Base-by-base conservation (phyloP, 2,888 invertebrate genomes). In the Lochmaea capreae region DNA sequence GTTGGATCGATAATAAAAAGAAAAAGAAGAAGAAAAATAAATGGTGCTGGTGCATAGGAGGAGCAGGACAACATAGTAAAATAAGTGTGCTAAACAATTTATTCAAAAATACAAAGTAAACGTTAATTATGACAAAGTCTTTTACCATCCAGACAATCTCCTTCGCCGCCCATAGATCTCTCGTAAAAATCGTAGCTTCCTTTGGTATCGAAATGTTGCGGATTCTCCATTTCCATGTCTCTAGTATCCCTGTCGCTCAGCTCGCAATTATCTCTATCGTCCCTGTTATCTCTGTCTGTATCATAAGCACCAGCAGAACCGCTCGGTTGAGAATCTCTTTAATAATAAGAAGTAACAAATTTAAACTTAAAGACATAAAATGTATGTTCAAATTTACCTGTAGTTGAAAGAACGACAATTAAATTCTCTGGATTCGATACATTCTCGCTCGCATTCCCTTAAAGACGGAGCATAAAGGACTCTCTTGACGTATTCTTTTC, bases 181-280 rank as follows among this genome's bases (percentile, higher is more conserved):
- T 96, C 95, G 82, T 96, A 95, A 85, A 94, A 97, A 84, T 95
- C 95, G 84, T 94, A 97, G 84, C 93, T 95, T 39, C 94, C 94
- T 0, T 91, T 92, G 52, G 91, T 92, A 84, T 97, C 97, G 84
- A 97, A 97, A 85, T 93, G 93, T 61, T 93, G 91, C 1, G 96
- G 94, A 88, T 96, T 96, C 68, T 93, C 94, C 74, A 95, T 90
- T 84, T 96, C 95, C 83, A 96, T 88, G 82, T 95, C 95, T 70
- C 94, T 89, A 0, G 95, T 93, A 84, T 96, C 96, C 65, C 95
- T 90, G 84, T 97, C 96, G 84, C 95, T 96, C 9, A 97, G 88
- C 85, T 97, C 97, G 84, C 97, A 97, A 85, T 97, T 97, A 80
- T 96, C 95, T 49, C 92, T 88, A 78, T 93, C 93, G 2, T 89